Evolutionary conservation across 2,888 invertebrate species (phyloP).

Genomic region (Dione juno): DNA sequence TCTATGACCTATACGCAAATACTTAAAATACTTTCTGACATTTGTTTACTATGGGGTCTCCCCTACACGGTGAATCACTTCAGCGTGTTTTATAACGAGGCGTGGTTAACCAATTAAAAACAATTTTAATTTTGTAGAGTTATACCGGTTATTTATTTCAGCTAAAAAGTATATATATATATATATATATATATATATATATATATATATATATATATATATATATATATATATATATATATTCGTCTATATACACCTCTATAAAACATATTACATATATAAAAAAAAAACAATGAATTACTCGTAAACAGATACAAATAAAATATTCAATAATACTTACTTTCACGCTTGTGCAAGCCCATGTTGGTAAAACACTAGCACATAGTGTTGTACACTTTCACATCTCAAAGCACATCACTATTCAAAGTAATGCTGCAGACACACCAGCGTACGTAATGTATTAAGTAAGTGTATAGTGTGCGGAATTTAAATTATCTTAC

Average conservation of each 20-base stretch:
- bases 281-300: background rate
- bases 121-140: too few species aligned
- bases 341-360: conserved; percentile 74
- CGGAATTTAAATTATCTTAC: conserved; percentile 19
- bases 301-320: conserved; percentile 8
- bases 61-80: background rate
- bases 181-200: too few species aligned
- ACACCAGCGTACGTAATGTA: conserved; percentile 39
- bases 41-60: background rate
- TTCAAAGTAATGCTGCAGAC: conserved; percentile 36
- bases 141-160: too few species aligned
- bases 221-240: too few species aligned
- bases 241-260: too few species aligned
- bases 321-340: conserved; percentile 59
- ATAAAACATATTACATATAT: background rate
- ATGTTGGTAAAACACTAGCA: conserved; percentile 56
- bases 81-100: background rate
- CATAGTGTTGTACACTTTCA: conserved; percentile 42
- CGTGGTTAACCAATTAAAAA: background rate
- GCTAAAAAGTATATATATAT: too few species aligned
- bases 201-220: too few species aligned
- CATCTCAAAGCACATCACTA: conserved; percentile 53
- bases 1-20: too few species aligned
- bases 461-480: conserved; percentile 19
- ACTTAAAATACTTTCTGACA: background rate